Base-by-base conservation (phyloP, 1,140 invertebrate genomes). In the Heliconius hewitsoni region DNA sequence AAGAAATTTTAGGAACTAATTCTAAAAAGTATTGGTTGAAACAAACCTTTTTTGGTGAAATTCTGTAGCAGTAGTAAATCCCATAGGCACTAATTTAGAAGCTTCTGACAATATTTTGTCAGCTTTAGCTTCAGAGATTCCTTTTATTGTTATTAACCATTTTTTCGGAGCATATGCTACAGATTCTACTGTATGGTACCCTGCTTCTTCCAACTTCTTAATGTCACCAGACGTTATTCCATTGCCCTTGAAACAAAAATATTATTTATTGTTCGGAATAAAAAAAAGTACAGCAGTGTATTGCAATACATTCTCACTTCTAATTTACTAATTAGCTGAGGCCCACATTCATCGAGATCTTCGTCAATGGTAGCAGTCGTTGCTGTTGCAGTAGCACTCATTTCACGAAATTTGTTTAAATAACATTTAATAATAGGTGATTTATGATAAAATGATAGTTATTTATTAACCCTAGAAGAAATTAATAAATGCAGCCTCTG, bases 71-170 rank as follows among this genome's bases (percentile, higher is more conserved):
- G 98, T 99, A 46, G 98, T 99, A 89, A 99, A 99, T 0, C 99
- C 99, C 97, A 99, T 98, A 0, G 98, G 98, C 5, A 99, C 98
- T 23, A 99, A 89, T 95, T 99, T 99, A 0, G 96, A 96, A 8
- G 98, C 98, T 95, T 99, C 98, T 71, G 96, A 96, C 76, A 99
- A 86, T 81, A 99, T 97, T 95, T 99, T 99, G 83, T 99, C 99
- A 37, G 98, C 99, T 94, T 99, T 99, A 16, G 97, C 97, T 91
- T 99, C 99, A 79, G 98, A 99, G 73, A 99, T 98, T 3, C 99
- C 99, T 95, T 99, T 99, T 27, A 99, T 98, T 9, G 96, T 92
- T 13, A 99, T 91, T 1, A 99, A 92, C 87, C 96, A 96, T 93
- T 99, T 99, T 89, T 98, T 99, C 0, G 99, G 98, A 3, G 98